Evolutionary conservation across 2,113 vertebrate genomes (phyloP).

Genomic region (Vicugna pacos): DNA sequence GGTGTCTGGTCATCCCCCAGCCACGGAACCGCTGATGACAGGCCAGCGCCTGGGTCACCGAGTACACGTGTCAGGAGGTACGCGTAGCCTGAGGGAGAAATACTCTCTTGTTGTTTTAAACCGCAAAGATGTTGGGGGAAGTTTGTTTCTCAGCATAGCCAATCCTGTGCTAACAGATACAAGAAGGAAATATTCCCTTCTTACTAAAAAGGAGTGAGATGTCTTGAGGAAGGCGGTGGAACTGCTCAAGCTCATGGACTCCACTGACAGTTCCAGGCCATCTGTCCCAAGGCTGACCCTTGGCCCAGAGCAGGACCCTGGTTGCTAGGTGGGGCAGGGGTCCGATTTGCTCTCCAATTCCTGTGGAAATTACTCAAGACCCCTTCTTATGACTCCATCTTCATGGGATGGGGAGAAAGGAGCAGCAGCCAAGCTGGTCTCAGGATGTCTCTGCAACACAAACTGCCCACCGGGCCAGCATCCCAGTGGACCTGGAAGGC

Average conservation of each 20-base stretch:
- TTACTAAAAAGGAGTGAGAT: not conserved
- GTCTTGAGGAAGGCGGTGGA: not conserved
- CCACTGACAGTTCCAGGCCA: accelerated
- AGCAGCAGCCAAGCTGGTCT: accelerated
- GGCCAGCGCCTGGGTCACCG: accelerated
- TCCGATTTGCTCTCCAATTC: not conserved
- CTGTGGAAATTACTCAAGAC: not conserved
- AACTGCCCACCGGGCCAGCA: accelerated
- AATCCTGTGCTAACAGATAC: constrained; percentile 7
- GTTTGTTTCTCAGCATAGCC: not conserved
- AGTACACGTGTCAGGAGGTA: accelerated
- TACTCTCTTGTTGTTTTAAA: not conserved
- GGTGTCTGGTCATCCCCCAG: not conserved
- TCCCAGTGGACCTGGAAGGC: accelerated
- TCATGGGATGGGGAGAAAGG: not conserved
- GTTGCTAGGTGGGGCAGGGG: not conserved
- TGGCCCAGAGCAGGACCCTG: not conserved
- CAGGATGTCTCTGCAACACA: not conserved
- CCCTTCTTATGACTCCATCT: accelerated
- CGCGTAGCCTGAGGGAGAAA: accelerated
- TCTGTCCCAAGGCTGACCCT: not conserved
- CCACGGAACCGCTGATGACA: accelerated
- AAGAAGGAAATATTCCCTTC: not conserved
- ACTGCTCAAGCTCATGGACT: not conserved
- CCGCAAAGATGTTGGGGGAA: accelerated